Evolutionary conservation across 1,140 invertebrate genomes (phyloP), one percentile per base, ranked within the genome.

Genomic region (Drosophila arawakana): DNA sequence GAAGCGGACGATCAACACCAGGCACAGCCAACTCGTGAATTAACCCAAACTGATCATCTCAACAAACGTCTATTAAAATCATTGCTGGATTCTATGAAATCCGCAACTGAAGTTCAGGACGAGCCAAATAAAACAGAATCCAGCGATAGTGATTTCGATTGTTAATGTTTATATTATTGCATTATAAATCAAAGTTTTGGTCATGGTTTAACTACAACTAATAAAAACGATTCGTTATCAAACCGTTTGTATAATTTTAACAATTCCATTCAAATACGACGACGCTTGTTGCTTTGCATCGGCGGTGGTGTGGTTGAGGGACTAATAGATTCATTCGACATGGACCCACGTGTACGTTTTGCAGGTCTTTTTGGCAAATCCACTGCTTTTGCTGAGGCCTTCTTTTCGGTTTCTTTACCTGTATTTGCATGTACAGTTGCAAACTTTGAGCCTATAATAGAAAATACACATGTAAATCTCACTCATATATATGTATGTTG

Each of bases 261-360:
- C 18, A 39, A 49, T 15, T 11, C n/a, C 11, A 7, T 46, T 57
- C 90, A 92, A 68, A 92, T 92, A 54, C 91, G 80, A 41, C 91
- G 80, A 34, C 91, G 77, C 49, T 92, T 92, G 76, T 65, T 91
- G 57, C 71, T 86, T 47, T 82, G 89, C 46, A 90, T 57, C 5
- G 91, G 91, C 6, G 91, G 91, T 44, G 91, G 91, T 46, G 91
- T 92, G n/a, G 91, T 92, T 7, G 91, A 92, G 18, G 91, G 91
- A 30, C 91, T 92, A 25, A 90, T 92, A 6, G 91, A 92, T 70
- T 92, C 91, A 58, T 92, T 82, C 4, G 90, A 92, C 73, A 91
- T 91, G 0, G 91, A 92, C 30, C 91, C 91, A n/a, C 91, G 80
- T 1, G 91, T 92, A n/a, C 91, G 84, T 59, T 92, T 92, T 15